Evolutionary conservation across 2,113 vertebrate species (phyloP), one percentile per base, ranked within the genome.

Genomic region (Nestor notabilis): DNA sequence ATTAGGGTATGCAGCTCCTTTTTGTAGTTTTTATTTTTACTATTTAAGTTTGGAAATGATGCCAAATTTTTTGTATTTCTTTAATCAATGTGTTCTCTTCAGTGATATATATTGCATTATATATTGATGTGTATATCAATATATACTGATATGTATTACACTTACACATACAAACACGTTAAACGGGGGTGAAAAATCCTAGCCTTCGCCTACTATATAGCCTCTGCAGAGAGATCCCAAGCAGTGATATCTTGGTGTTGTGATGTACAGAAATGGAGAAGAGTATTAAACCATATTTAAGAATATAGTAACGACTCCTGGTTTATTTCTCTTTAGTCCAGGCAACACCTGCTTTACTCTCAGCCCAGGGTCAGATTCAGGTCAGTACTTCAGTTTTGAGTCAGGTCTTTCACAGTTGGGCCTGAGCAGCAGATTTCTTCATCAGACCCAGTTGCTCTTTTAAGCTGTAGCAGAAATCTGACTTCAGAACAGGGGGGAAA

Each of bases 251-350:
- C 98, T 98, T 98, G 98, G 98, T 98, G 98, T 99, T 98, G 98
- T 99, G 98, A 98, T 99, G 98, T 99, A 99, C 98, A 99, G 98
- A 99, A 98, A 98, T 98, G 98, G 98, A 98, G 98, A 98, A 99
- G 98, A 99, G 98, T 98, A 99, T 99, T 99, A 99, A 99, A 99
- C 98, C 98, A 98, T 99, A 99, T 99, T 99, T 99, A 99, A 99
- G 98, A 99, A 98, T 99, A 98, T 96, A 97, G 89, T 87, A 93
- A 60, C 93, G 98, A 96, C 98, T 98, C 97, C 95, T 98, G 97
- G 91, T 94, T 97, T 90, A 5, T 94, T 94, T 94, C 87, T 27
- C 79, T 96, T 63, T 13, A 84, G 76, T 27, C 41, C 81, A 89
- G 74, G 89, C 43, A 79, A 24, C 18, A 7, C 33, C 56, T 61